Evolutionary conservation across 2,888 invertebrate species (phyloP).

Genomic region (Pimpla rufipes): DNA sequence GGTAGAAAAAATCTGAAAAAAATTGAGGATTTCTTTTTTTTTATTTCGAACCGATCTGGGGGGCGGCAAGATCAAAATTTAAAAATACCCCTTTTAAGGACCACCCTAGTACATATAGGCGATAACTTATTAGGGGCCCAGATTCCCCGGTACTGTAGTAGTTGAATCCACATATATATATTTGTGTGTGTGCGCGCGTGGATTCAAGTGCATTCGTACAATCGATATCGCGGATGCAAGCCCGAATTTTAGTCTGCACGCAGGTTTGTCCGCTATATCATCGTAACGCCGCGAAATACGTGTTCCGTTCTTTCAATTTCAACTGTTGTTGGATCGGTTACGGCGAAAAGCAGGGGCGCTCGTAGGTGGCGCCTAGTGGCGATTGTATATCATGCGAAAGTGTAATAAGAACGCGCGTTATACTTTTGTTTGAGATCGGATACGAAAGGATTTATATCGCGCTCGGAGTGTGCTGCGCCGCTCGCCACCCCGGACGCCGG

Average conservation of each 20-base stretch:
- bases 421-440: conserved; percentile 56
- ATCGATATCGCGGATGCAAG: conserved; percentile 38
- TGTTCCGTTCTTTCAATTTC: conserved; percentile 64
- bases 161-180: too few species aligned
- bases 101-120: too few species aligned
- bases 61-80: too few species aligned
- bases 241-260: conserved; percentile 11
- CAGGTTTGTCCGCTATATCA: conserved; percentile 62
- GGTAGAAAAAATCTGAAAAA: too few species aligned
- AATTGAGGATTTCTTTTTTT: too few species aligned
- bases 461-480: conserved; percentile 5
- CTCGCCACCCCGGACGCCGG: not conserved
- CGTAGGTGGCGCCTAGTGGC: not conserved
- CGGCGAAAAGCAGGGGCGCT: not conserved
- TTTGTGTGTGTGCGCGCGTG: not conserved
- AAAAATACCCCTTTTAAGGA: too few species aligned
- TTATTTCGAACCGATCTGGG: too few species aligned
- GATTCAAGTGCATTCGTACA: conserved; percentile 17
- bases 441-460: conserved; percentile 52
- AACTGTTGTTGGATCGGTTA: conserved; percentile 32
- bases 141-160: too few species aligned
- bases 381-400: conserved; percentile 59
- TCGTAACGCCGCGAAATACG: conserved; percentile 49
- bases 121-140: too few species aligned
- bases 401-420: conserved; percentile 58